Conservation (phyloP, 2,113 vertebrate species). For the Propithecus coquereli region DNA sequence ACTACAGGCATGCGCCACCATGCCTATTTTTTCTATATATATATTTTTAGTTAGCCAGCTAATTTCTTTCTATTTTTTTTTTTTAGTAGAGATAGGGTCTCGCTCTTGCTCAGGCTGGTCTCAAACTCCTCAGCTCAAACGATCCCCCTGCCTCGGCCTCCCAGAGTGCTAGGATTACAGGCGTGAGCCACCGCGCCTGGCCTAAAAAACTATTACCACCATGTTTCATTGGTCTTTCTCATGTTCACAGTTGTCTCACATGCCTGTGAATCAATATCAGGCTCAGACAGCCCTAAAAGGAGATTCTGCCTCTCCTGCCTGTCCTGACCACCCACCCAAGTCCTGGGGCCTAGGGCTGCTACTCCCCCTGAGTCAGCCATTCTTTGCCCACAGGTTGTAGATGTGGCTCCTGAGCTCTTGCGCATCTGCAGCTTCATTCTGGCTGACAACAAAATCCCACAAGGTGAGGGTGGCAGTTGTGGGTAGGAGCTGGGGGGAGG, state of each 20-base stretch:
- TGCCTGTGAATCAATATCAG: neutral
- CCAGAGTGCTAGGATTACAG: too few relatives aligned
- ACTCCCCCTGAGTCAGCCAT: too few relatives aligned
- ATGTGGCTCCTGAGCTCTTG: constrained; percentile 71
- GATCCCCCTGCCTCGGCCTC: too few relatives aligned
- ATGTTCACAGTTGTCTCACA: neutral
- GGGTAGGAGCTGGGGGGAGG: neutral
- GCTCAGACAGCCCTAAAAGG: neutral
- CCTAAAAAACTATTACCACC: neutral
- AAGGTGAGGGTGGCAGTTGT: constrained; percentile 61
- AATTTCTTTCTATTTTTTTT: too few relatives aligned
- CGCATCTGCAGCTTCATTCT: constrained; percentile 67
- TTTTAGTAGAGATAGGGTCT: too few relatives aligned
- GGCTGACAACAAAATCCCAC: constrained; percentile 55
- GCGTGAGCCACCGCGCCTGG: too few relatives aligned
- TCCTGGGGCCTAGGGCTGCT: neutral
- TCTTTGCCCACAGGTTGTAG: constrained; percentile 62
- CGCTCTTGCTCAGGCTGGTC: too few relatives aligned
- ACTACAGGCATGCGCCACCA: too few relatives aligned
- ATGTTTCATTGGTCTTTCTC: neutral
- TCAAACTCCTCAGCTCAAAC: too few relatives aligned
- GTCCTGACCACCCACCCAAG: neutral
- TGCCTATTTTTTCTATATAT: too few relatives aligned
- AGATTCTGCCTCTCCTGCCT: neutral
- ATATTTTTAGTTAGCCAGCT: too few relatives aligned